Conservation (phyloP, 2,113 vertebrate species). For the Microtus oregoni region DNA sequence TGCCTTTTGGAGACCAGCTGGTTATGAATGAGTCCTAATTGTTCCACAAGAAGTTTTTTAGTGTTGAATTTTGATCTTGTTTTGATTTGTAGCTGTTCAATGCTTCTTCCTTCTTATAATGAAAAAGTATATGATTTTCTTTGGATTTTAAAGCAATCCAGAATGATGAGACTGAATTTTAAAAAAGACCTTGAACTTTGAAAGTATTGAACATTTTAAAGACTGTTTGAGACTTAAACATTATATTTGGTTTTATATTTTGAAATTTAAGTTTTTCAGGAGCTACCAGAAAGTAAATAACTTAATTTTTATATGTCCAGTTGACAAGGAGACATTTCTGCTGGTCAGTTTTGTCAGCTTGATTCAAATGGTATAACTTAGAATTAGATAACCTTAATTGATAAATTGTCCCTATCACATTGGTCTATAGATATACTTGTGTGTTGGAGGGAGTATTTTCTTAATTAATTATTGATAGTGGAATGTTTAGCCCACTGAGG, state of each 20-base stretch:
- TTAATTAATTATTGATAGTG: background rate
- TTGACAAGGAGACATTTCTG: background rate
- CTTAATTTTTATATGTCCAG: background rate
- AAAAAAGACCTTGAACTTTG: background rate
- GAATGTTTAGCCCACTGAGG: background rate
- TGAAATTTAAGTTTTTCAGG: background rate
- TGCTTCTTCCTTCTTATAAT: background rate
- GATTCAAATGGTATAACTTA: background rate
- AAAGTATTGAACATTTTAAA: background rate
- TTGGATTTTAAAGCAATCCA: background rate
- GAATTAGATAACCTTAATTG: background rate
- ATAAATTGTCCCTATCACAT: background rate
- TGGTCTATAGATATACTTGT: background rate
- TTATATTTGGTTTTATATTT: background rate
- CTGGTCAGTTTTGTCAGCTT: background rate
- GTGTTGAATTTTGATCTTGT: background rate
- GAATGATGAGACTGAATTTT: background rate
- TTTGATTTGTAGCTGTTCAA: background rate
- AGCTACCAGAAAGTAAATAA: background rate
- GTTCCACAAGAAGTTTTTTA: background rate
- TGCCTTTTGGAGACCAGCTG: background rate
- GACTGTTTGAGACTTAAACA: background rate
- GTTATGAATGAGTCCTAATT: background rate
- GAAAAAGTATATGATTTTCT: background rate
- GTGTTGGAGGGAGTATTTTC: background rate